Base-by-base conservation (phyloP, 2,113 vertebrate species). In the Puma concolor region DNA sequence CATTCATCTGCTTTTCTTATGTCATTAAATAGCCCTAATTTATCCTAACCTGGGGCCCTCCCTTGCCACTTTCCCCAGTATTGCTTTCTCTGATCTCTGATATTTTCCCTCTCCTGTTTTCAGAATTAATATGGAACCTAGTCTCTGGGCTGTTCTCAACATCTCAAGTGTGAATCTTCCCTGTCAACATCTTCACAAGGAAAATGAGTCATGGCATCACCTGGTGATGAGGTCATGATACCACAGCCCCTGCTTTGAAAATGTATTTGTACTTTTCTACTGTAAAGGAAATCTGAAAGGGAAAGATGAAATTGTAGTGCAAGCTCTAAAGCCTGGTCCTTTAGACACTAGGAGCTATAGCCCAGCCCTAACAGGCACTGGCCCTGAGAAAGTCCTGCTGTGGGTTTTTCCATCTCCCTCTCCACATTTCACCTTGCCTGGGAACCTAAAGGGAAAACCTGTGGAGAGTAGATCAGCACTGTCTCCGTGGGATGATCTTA, bases 131-230 rank as follows among this genome's bases (percentile, higher is more conserved):
- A 96, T 44, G 72, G 89, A 95, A 92, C 3, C 54, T 93, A 36
- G 33, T 82, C 44, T 93, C 85, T 88, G 54, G 23, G n/a, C 48
- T 85, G 13, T 93, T 97, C 29, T 90, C 63, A 89, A 0, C 83
- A 83, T 86, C 48, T 93, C 83, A 94, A 94, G 92, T 97, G 87
- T 96, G 98, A 96, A 81, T 95, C 84, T 80, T 92, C 23, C 44
- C 48, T 80, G 63, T 82, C 57, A 93, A 94, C 81, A 94, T 88
- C 79, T 96, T 97, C 64, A 63, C 57, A 92, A 86, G 83, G 74
- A 95, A 97, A 97, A 94, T 50, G 44, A 97, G 60, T 92, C 80
- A 87, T 23, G 27, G 41, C 48, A 72, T 94, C 83, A 90, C 48
- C 54, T 88, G 74, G 67, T 94, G 87, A 94, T 60, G 71, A 95